A percentile compares a stretch with the other conserved stretches of the same genome.
These are phyloP conservation scores for Pterophyllum scalare DNA, from an alignment of 2,113 vertebrate species.

Conservation along the genomic window DNA sequence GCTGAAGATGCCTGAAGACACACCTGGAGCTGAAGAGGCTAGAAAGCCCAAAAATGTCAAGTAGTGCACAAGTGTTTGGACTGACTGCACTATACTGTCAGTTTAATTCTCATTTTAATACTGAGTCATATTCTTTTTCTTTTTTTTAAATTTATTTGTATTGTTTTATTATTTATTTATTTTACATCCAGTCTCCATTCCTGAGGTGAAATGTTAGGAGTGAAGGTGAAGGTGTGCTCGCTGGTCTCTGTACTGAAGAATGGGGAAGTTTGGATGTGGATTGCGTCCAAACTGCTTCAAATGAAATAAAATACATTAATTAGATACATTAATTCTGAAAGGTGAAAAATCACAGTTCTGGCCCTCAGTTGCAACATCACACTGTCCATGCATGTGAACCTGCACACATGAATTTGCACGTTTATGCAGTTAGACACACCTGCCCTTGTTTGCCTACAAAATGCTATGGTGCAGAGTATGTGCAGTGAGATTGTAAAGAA, in stretches of 20 bases:
- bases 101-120: not conserved
- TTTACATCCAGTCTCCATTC: conserved; percentile 12
- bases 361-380: not conserved
- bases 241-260: conserved; percentile 28
- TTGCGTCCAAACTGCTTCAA: conserved; percentile 29
- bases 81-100: not conserved
- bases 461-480: not conserved
- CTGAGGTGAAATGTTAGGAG: conserved; percentile 12
- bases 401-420: not conserved
- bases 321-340: conserved; percentile 11
- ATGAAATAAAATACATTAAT: not conserved
- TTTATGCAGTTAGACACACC: not conserved
- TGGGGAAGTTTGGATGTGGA: conserved; percentile 25
- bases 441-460: conserved; percentile 3
- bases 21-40: conserved; percentile 20
- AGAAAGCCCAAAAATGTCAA: not conserved
- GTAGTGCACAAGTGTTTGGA: not conserved
- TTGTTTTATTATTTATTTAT: not conserved
- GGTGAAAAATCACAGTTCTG: conserved; percentile 10
- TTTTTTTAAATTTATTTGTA: conserved; percentile 1
- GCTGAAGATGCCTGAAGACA: conserved; percentile 26
- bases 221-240: too few species aligned
- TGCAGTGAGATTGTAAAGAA: conserved; percentile 43
- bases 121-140: not conserved
- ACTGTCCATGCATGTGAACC: not conserved